Evolutionary conservation across 2,888 invertebrate genomes (phyloP).

Genomic region (Drosophila falleni): DNA sequence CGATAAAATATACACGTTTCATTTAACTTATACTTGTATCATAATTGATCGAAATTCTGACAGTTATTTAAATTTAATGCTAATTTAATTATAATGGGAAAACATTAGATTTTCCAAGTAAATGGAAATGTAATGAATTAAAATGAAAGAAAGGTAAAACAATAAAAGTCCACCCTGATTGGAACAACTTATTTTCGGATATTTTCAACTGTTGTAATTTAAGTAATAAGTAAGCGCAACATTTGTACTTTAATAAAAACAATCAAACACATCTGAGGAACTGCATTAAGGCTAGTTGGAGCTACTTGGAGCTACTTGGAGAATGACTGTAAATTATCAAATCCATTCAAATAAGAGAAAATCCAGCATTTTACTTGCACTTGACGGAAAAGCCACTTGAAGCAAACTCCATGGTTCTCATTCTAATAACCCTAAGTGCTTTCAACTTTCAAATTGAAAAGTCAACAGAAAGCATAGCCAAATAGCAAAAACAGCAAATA

Average conservation of each 20-base stretch:
- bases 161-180: no score
- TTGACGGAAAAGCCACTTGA: constrained; percentile 61
- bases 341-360: constrained; percentile 38
- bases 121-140: not conserved
- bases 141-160: no score
- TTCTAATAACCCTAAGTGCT: constrained; percentile 82
- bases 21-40: no score
- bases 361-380: constrained; percentile 32
- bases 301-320: constrained; percentile 7
- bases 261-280: not conserved
- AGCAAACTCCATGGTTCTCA: constrained; percentile 60
- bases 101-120: not conserved
- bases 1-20: not conserved
- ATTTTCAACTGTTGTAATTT: not conserved
- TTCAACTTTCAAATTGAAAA: constrained; percentile 82
- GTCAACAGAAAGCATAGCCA: constrained; percentile 80
- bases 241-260: not conserved
- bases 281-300: not conserved
- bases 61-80: not conserved
- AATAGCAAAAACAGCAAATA: constrained; percentile 74
- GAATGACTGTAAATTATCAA: constrained; percentile 38
- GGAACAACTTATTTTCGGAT: not conserved
- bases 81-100: not conserved
- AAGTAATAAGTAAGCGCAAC: not conserved
- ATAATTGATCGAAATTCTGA: not conserved